Base-by-base conservation (phyloP, 1,140 invertebrate genomes). In the Zeugodacus cucurbitae region DNA sequence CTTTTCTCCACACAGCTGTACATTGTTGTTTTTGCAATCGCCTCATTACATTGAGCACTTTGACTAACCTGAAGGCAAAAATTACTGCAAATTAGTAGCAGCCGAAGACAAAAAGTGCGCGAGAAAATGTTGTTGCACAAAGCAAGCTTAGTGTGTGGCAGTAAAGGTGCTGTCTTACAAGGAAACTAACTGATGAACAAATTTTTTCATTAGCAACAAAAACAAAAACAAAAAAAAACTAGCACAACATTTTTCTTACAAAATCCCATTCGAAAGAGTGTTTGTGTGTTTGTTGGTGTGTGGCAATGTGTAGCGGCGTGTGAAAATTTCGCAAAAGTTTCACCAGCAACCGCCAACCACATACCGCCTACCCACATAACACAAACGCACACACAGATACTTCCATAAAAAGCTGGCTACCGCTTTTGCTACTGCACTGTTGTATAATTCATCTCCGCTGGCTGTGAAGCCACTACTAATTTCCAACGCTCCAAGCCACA, bases 321-420 rank as follows among this genome's bases (percentile, higher is more conserved):
- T 82, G 74, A 82, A 82, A 82, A 82, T 82, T 82, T 82, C 74
- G 74, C 74, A 82, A 82, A 34, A 82, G 74, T 82, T 82, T 82
- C 74, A 41, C 74, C n/a, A 82, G 8, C 11, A 54, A 82, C 74
- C 74, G 22, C 74, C 41, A 41, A 34, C 74, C 44, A 54, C 41
- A 67, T n/a, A 82, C 41, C 74, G 34, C 2, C 41, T 48, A 82
- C 41, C 70, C 14, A 78, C 70, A 32, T 20, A 48, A 20, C 74
- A 82, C 41, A 54, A 34, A 74, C 70, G 17, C 29, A 41, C 70
- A 74, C 67, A 74, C 34, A 74, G 34, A 41, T 17, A 22, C 20
- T 6, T 17, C 58, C 58, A 22, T 8, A 41, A 11, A 74, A 17
- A 74, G 3, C 11, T 41, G 34, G 14, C 29, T 32, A 26, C 58